These are phyloP conservation scores for Neosalanx taihuensis DNA, from an alignment of 2,797 vertebrate genomes.

Conservation along the genomic window DNA sequence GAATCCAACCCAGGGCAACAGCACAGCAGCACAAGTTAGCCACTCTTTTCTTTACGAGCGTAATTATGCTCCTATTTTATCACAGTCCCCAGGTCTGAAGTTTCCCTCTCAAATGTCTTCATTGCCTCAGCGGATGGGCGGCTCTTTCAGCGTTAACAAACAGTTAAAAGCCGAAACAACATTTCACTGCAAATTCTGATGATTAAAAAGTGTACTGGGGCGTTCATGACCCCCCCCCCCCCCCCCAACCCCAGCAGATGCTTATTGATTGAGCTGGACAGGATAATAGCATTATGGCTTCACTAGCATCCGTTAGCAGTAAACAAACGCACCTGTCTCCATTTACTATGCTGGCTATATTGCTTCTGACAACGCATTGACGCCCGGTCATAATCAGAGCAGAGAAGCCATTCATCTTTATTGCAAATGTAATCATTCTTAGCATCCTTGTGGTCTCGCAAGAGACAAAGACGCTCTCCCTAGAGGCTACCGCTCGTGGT, in stretches of 20 bases:
- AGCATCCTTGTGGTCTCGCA: conserved; percentile 56
- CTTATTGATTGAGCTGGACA: conserved; percentile 63
- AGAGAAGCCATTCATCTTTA: conserved; percentile 73
- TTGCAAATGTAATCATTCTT: conserved; percentile 66
- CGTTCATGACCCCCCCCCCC: conserved; percentile 45
- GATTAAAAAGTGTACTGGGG: conserved; percentile 50
- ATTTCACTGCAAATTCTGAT: conserved; percentile 35
- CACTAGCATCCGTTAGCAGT: conserved; percentile 70
- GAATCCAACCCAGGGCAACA: too few species aligned
- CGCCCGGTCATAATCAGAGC: conserved; percentile 69
- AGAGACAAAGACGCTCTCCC: conserved; percentile 31
- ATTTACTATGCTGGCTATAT: conserved; percentile 71
- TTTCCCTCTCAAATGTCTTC: not conserved
- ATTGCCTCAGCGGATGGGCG: not conserved
- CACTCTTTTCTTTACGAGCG: too few species aligned
- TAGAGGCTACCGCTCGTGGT: conserved; percentile 29
- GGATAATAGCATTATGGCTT: conserved; percentile 70
- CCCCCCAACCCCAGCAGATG: conserved; percentile 54
- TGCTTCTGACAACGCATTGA: conserved; percentile 68
- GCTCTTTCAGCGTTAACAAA: not conserved
- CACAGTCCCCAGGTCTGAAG: not conserved
- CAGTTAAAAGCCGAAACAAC: not conserved
- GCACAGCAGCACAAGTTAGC: too few species aligned
- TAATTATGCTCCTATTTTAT: too few species aligned
- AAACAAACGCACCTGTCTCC: conserved; percentile 76